Evolutionary conservation across 2,797 vertebrate species (phyloP).

Genomic region (Parotocinclus haroldoi): DNA sequence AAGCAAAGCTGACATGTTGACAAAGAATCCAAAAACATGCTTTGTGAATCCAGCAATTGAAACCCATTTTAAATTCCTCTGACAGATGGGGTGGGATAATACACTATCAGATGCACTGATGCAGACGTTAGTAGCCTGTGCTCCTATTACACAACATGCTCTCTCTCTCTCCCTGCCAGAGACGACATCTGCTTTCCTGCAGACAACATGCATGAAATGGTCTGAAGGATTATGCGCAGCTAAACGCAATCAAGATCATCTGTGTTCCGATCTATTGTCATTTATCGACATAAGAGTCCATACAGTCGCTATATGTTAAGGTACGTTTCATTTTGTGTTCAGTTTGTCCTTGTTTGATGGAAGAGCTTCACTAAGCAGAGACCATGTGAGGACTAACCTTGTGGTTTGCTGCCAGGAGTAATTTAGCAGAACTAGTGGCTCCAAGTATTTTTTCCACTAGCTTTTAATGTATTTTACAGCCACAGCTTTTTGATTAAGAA

Average conservation of each 20-base stretch:
- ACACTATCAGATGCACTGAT: conserved; percentile 49
- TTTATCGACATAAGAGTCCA: conserved; percentile 5
- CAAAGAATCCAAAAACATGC: not conserved
- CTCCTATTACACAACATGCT: conserved; percentile 60
- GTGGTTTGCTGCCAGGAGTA: conserved; percentile 51
- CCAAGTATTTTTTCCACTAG: conserved; percentile 52
- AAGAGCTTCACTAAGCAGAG: conserved; percentile 36
- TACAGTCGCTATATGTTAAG: conserved; percentile 20
- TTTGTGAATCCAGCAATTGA: not conserved
- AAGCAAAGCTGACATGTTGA: too few species aligned
- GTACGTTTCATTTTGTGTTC: conserved; percentile 28
- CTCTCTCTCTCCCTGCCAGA: conserved; percentile 41
- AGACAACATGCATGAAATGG: conserved; percentile 36
- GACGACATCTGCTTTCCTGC: conserved; percentile 50
- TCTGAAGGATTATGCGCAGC: conserved; percentile 32
- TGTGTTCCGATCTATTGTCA: conserved; percentile 40
- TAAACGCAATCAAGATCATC: conserved; percentile 37
- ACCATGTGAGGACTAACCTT: conserved; percentile 48
- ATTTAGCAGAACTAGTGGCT: conserved; percentile 54
- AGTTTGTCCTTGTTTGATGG: conserved; percentile 4
- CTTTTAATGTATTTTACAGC: conserved; percentile 51
- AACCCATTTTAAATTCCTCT: not conserved
- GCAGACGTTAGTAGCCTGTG: conserved; percentile 55
- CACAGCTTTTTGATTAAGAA: conserved; percentile 62
- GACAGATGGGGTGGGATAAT: conserved; percentile 22